Conservation (phyloP, 2,888 invertebrate species). For the Chirona hameri region DNA sequence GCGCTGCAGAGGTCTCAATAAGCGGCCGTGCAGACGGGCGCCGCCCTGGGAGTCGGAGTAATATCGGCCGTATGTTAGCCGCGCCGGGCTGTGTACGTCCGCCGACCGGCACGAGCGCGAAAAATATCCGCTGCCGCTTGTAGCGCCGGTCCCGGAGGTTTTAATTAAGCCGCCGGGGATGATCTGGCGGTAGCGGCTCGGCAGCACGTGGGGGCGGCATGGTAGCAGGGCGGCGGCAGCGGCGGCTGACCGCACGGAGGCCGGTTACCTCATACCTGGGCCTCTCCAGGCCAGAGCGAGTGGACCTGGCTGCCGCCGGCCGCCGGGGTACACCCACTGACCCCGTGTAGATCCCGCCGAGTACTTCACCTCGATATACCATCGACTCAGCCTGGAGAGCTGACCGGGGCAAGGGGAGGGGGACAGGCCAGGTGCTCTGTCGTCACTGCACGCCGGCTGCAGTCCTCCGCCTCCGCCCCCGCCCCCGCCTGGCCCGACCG, state of each 20-base stretch:
- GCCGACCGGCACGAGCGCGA: neutral
- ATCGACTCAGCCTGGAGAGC: no score
- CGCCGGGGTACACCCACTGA: no score
- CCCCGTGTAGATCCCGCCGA: no score
- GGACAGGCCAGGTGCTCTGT: neutral
- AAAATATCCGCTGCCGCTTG: neutral
- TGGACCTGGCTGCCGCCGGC: no score
- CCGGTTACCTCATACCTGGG: no score
- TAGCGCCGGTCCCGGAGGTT: neutral
- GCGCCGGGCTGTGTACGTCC: neutral
- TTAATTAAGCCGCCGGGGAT: constrained; percentile 22
- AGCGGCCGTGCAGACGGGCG: neutral
- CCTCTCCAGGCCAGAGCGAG: no score
- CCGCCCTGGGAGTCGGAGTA: neutral
- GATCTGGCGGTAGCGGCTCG: neutral
- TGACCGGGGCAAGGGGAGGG: neutral
- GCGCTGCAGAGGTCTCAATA: constrained; percentile 13
- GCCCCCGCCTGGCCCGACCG: neutral
- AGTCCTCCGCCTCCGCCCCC: neutral
- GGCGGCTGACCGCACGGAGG: no score
- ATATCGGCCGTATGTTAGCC: neutral
- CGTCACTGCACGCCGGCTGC: neutral
- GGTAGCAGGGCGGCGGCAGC: neutral
- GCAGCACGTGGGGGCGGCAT: neutral
- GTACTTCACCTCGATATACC: no score